Conservation (phyloP, 2,113 vertebrate genomes). For the Apeltes quadracus region DNA sequence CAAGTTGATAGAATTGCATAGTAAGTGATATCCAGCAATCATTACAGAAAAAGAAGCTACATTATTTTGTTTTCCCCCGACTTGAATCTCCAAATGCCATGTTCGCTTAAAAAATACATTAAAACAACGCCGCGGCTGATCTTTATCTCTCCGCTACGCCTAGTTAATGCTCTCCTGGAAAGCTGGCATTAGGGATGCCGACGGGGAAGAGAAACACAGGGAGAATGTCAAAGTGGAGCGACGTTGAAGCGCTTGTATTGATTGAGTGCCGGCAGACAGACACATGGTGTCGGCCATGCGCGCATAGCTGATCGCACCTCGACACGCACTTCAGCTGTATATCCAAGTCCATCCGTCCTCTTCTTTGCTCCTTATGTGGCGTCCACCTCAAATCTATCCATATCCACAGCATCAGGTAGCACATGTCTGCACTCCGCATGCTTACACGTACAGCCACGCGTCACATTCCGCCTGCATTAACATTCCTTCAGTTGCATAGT, state of each 20-base stretch:
- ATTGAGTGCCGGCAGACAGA: conserved; percentile 52
- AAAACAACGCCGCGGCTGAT: background rate
- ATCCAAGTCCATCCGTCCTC: background rate
- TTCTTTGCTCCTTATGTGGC: conserved; percentile 15
- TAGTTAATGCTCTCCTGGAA: background rate
- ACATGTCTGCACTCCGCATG: background rate
- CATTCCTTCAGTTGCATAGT: conserved; percentile 28
- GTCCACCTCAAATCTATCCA: conserved; percentile 1
- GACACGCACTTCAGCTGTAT: conserved; percentile 25
- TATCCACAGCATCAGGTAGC: conserved; percentile 19
- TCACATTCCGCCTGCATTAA: conserved; percentile 31
- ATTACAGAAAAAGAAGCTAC: background rate
- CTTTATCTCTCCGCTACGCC: background rate
- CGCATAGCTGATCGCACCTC: conserved; percentile 47
- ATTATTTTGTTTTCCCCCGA: background rate
- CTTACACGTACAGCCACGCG: background rate
- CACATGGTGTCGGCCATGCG: conserved; percentile 13
- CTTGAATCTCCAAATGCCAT: background rate
- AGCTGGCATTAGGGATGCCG: conserved; percentile 3
- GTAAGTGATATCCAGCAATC: background rate
- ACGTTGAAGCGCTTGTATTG: conserved; percentile 45
- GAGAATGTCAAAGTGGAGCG: conserved; percentile 30
- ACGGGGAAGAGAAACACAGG: conserved; percentile 6
- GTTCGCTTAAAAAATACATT: background rate
- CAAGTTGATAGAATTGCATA: background rate